phyloP scores from a whole-genome alignment of 1,140 invertebrate genomes.

The Drosophila busckii region DNA sequence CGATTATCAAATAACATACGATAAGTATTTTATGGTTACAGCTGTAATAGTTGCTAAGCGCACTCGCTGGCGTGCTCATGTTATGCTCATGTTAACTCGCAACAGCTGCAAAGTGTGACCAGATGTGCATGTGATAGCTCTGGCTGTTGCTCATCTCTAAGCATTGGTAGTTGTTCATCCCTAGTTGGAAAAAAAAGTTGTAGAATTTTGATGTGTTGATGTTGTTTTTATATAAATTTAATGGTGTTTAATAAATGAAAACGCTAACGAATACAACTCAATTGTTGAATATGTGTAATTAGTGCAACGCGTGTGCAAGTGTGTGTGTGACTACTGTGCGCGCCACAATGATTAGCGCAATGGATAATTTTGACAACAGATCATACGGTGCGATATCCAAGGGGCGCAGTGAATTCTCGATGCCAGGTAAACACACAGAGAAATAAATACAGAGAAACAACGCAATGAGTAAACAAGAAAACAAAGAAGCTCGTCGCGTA shows the following conservation, averaged over 20 bases:
- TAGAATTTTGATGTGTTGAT: slow-evolving; percentile 51
- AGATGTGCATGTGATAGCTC: slow-evolving; percentile 2
- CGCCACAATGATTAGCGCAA: slow-evolving; percentile 70
- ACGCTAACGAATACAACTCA: slow-evolving; percentile 17
- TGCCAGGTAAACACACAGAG: slow-evolving; percentile 64
- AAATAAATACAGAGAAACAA: slow-evolving; percentile 14
- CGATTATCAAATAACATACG: too few relatives aligned
- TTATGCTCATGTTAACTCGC: not conserved
- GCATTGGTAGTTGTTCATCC: slow-evolving; percentile 15
- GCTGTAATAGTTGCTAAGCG: too few relatives aligned
- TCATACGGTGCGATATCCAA: slow-evolving; percentile 76
- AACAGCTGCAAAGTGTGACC: not conserved
- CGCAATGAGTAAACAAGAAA: slow-evolving; percentile 31
- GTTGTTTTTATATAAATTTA: slow-evolving; percentile 41
- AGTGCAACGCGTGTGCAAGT: slow-evolving; percentile 38
- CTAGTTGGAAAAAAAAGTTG: slow-evolving; percentile 48
- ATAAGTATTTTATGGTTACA: too few relatives aligned
- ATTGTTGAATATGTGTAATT: slow-evolving; percentile 41
- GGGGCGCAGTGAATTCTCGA: slow-evolving; percentile 75
- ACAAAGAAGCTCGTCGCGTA: slow-evolving; percentile 22
- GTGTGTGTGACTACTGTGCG: slow-evolving; percentile 30
- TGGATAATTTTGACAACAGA: slow-evolving; percentile 76
- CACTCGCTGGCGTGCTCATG: too few relatives aligned
- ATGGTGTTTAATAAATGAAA: slow-evolving; percentile 61
- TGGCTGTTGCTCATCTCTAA: not conserved